Evolutionary conservation across 2,113 vertebrate species (phyloP), one percentile per base, ranked within the genome.

Genomic region (Tympanuchus pallidicinctus): DNA sequence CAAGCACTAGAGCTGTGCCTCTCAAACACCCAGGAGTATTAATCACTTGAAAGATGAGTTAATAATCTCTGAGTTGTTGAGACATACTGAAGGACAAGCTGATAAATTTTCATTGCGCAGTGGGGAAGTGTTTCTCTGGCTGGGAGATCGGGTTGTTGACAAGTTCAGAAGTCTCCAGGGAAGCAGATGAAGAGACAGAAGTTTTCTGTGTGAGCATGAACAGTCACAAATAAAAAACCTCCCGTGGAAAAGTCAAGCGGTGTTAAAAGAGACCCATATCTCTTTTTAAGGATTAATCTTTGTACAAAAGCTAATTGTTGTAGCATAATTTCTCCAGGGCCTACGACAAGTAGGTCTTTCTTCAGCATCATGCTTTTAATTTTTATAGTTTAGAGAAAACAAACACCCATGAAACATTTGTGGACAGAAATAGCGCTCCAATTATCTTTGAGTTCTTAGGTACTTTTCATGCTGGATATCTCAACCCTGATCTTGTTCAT

Each of bases 11-110:
- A 86, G 81, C 40, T 89, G 70, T 59, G 74, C 67, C 75, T 94
- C 74, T 92, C 78, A 82, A 93, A 85, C 75, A 93, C 78, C 25
- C 91, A 45, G 67, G 74, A 84, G 91, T 85, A 90, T 76, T 95
- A 92, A 93, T 96, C 94, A 95, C 89, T 96, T 93, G 71, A 94
- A 95, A 87, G 91, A 92, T 76, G 90, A 92, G 77, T 96, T 95
- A 94, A 96, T 94, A 93, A 92, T 94, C 88, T 90, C 65, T 24
- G 81, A 93, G 74, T 92, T 96, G 95, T 90, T 96, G 94, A 96
- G 95, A 94, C 83, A 75, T 25, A 91, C 83, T 90, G 86, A 95
- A 95, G 94, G 78, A 93, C 90, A 84, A 70, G 94, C 88, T 92
- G 91, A 92, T 94, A 92, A 89, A 92, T 96, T 94, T 96, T 96